phyloP scores from a whole-genome alignment of 2,113 vertebrate species.

The Aegotheles bennettii region DNA sequence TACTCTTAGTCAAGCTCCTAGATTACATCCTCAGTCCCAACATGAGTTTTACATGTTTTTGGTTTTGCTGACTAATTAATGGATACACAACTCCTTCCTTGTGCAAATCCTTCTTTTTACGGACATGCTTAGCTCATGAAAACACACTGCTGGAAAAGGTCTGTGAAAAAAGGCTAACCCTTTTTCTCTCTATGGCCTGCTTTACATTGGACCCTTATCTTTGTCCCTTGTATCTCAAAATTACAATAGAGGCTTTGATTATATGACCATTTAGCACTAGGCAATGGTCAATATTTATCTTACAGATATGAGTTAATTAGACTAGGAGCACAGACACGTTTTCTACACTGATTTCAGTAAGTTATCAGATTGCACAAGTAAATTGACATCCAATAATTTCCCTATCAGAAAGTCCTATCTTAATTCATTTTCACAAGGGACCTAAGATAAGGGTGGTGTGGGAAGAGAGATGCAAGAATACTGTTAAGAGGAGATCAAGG shows the following conservation, averaged over 20 bases:
- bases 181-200: not conserved
- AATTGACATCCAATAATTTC: conserved; percentile 33
- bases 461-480: not conserved
- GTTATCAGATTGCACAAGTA: conserved; percentile 47
- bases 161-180: not conserved
- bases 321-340: not conserved
- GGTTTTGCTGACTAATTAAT: not conserved
- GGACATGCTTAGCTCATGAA: not conserved
- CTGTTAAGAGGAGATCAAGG: not conserved
- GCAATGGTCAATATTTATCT: conserved; percentile 23
- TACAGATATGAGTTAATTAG: conserved; percentile 7
- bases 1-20: not conserved
- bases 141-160: not conserved
- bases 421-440: conserved; percentile 53
- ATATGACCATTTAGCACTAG: not conserved
- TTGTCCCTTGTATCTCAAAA: not conserved
- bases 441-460: conserved; percentile 17
- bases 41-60: not conserved
- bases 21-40: not conserved
- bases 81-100: not conserved
- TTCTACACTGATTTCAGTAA: conserved; percentile 10
- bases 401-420: conserved; percentile 39
- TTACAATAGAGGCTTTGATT: not conserved
- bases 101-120: not conserved
- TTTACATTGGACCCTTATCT: not conserved